phyloP scores from a whole-genome alignment of 2,113 vertebrate genomes.

The Anarrhichthys ocellatus region DNA sequence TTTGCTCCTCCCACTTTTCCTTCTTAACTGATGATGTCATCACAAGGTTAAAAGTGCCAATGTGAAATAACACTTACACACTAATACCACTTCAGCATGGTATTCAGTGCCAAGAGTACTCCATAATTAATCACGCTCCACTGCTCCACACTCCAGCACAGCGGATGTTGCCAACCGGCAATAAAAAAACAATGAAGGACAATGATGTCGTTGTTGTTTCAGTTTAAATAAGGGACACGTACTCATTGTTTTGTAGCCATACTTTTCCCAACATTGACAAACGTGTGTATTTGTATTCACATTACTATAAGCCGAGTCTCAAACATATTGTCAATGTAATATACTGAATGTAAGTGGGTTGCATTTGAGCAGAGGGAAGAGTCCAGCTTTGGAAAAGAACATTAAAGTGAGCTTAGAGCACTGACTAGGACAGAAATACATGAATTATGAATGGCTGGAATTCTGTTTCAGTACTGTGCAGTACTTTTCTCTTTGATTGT shows the following conservation, averaged over 20 bases:
- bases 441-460: constrained; percentile 21
- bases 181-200: constrained; percentile 2
- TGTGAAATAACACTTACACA: constrained; percentile 30
- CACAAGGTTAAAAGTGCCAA: background rate
- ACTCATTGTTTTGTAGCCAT: background rate
- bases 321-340: background rate
- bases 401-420: constrained; percentile 4
- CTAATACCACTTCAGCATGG: constrained; percentile 43
- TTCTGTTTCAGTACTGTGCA: background rate
- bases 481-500: background rate
- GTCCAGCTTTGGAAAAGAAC: background rate
- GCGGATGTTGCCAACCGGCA: constrained; percentile 32
- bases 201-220: background rate
- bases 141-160: constrained; percentile 15
- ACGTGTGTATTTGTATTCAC: background rate
- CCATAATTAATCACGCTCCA: constrained; percentile 49
- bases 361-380: constrained; percentile 5
- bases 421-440: constrained; percentile 2
- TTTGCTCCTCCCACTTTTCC: background rate
- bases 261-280: background rate
- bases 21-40: constrained; percentile 4
- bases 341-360: background rate
- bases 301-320: background rate
- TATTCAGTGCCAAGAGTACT: constrained; percentile 39
- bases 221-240: background rate